Evolutionary conservation across 2,113 vertebrate species (phyloP).

Genomic region (Xiphorhynchus elegans): DNA sequence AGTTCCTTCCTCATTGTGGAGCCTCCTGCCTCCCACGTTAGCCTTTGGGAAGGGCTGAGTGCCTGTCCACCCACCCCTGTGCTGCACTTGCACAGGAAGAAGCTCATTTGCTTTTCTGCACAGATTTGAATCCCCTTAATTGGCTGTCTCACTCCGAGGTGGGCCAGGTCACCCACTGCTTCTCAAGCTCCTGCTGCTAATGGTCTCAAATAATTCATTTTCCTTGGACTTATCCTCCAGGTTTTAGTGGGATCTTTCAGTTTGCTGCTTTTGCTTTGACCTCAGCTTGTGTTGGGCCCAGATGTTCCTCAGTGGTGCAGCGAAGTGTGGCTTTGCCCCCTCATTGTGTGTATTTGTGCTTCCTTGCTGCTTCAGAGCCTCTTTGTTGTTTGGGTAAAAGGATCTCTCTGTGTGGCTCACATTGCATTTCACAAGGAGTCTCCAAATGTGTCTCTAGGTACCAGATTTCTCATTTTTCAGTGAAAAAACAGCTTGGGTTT

Average conservation of each 20-base stretch:
- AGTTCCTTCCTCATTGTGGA: neutral
- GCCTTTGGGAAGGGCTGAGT: neutral
- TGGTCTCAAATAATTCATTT: neutral
- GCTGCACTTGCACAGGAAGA: neutral
- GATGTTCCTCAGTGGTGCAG: neutral
- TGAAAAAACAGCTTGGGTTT: neutral
- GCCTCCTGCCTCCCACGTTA: fast-evolving
- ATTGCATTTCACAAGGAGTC: neutral
- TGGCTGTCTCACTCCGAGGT: neutral
- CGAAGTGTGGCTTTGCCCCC: neutral
- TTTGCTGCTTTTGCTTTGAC: neutral
- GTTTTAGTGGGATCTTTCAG: neutral
- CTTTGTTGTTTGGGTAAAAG: neutral
- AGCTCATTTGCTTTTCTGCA: neutral
- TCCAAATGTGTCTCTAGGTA: neutral
- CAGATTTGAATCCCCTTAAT: slow-evolving; percentile 24
- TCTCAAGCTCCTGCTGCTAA: neutral
- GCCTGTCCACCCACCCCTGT: neutral
- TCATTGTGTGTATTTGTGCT: neutral
- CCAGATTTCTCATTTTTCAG: neutral
- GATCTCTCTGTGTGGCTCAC: neutral
- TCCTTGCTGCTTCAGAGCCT: neutral
- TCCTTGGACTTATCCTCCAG: neutral
- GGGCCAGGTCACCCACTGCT: neutral
- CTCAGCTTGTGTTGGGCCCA: neutral